These are phyloP conservation scores for Philantomba maxwellii DNA, from an alignment of 2,113 vertebrate species.

Conservation along the genomic window DNA sequence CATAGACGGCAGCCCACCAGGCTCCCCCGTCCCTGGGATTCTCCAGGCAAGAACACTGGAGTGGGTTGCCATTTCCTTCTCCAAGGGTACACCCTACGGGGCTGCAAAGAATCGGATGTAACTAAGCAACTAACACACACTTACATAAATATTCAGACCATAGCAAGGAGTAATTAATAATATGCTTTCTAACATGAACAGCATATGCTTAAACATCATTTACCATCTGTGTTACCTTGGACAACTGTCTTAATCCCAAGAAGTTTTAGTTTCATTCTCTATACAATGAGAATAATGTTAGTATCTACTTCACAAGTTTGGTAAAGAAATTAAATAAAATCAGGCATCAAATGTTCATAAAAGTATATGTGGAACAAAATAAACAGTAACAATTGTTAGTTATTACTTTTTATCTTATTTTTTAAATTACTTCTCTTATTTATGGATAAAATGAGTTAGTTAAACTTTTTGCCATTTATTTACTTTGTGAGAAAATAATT, in stretches of 20 bases:
- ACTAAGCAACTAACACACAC: background rate
- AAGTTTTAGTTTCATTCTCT: background rate
- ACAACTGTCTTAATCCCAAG: background rate
- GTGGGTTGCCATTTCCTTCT: too few species aligned
- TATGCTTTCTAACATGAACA: background rate
- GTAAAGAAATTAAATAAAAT: background rate
- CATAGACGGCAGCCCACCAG: too few species aligned
- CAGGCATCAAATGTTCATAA: background rate
- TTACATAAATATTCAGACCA: background rate
- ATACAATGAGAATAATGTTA: background rate
- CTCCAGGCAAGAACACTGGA: too few species aligned
- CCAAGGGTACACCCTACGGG: background rate
- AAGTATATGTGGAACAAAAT: background rate
- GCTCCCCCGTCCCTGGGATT: too few species aligned
- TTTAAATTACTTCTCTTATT: background rate
- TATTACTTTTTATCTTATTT: background rate
- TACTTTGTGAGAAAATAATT: constrained; percentile 4
- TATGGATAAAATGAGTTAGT: background rate
- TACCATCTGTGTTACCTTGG: background rate
- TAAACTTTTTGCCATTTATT: background rate
- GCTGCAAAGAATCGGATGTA: background rate
- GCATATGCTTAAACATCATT: background rate
- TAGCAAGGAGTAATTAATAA: background rate
- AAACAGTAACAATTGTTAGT: background rate
- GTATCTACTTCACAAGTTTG: background rate